Conservation (phyloP, 2,888 invertebrate species). For the Ganaspis brasiliensis region DNA sequence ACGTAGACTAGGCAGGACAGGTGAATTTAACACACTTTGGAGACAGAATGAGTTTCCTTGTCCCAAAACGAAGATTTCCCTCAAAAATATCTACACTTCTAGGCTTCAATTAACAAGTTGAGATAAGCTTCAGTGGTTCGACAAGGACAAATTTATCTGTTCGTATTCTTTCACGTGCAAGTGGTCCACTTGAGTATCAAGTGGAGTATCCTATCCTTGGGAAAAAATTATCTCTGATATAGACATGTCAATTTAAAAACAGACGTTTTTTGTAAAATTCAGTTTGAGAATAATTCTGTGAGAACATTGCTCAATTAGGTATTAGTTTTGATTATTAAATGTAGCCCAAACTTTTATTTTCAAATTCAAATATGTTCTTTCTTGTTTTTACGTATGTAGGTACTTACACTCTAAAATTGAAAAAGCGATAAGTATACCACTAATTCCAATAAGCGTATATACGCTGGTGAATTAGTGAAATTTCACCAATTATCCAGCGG, state of each 20-base stretch:
- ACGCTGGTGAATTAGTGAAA: no score
- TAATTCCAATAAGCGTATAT: no score
- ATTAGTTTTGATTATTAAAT: no score
- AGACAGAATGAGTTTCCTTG: not conserved
- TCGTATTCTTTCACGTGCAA: not conserved
- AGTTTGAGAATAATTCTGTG: no score
- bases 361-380: no score
- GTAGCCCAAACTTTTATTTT: no score
- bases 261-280: not conserved
- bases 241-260: not conserved
- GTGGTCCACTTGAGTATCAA: slow-evolving; percentile 14
- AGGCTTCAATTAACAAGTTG: not conserved
- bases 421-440: not conserved
- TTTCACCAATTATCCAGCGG: no score
- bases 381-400: no score
- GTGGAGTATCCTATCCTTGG: not conserved
- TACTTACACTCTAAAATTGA: no score
- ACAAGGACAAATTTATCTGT: not conserved
- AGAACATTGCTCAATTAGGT: no score
- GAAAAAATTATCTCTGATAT: not conserved
- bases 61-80: not conserved
- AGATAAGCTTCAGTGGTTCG: not conserved
- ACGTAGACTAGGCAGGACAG: slow-evolving; percentile 24
- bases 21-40: not conserved
- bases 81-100: not conserved